phyloP scores from a whole-genome alignment of 2,888 invertebrate species.

The Anthrax anthrax region DNA sequence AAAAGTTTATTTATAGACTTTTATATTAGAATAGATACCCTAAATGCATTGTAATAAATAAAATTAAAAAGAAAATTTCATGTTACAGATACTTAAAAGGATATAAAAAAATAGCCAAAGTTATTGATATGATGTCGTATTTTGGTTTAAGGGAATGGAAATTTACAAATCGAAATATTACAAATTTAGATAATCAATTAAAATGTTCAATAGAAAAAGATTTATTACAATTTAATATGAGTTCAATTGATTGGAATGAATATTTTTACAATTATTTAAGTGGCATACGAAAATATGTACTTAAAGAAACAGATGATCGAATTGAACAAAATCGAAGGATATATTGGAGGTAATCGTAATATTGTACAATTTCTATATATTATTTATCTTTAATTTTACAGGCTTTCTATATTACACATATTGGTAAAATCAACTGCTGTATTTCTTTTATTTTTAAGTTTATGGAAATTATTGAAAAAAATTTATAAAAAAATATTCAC shows the following conservation, averaged over 20 bases:
- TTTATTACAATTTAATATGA: constrained; percentile 42
- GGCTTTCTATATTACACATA: constrained; percentile 26
- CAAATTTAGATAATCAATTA: constrained; percentile 26
- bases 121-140: constrained; percentile 35
- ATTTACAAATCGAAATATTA: constrained; percentile 31
- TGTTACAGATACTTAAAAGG: constrained; percentile 28
- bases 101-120: constrained; percentile 30
- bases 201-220: constrained; percentile 18
- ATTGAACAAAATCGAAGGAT: constrained; percentile 24
- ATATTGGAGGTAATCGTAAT: constrained; percentile 26
- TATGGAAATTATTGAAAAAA: constrained; percentile 26
- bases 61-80: too few relatives aligned
- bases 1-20: too few relatives aligned
- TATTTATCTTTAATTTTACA: constrained; percentile 13
- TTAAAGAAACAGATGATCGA: constrained; percentile 43
- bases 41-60: constrained; percentile 1
- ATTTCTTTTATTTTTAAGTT: constrained; percentile 27
- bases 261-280: constrained; percentile 51
- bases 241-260: constrained; percentile 48
- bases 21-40: too few relatives aligned
- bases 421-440: constrained; percentile 29
- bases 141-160: constrained; percentile 34
- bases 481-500: constrained; percentile 24
- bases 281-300: constrained; percentile 51
- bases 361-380: constrained; percentile 18